These are phyloP conservation scores for Alentia gelatinosa DNA, from an alignment of 2,888 invertebrate species.

Conservation along the genomic window DNA sequence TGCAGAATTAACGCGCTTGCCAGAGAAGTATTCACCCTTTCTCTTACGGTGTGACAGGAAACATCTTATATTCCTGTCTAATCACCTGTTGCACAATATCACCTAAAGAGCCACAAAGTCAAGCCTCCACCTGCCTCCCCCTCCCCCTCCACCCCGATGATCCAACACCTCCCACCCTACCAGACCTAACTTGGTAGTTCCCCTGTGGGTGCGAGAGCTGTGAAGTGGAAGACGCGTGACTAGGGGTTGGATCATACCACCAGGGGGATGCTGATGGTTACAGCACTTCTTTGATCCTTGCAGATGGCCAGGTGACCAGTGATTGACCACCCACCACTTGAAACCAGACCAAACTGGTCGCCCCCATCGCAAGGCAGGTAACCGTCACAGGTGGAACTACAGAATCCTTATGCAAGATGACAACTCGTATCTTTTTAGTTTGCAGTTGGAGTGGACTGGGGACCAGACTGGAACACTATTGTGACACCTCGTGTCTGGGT, in stretches of 20 bases:
- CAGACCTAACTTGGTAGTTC: neutral
- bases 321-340: neutral
- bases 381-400: neutral
- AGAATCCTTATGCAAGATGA: neutral
- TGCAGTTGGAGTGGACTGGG: neutral
- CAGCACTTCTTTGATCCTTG: neutral
- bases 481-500: neutral
- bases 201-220: too few relatives aligned
- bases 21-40: too few relatives aligned
- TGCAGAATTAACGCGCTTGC: too few relatives aligned
- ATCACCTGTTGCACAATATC: neutral
- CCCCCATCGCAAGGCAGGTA: neutral
- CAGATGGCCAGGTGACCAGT: neutral
- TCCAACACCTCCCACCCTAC: neutral
- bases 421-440: neutral
- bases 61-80: neutral
- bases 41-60: neutral
- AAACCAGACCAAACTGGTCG: neutral
- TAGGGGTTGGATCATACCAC: neutral
- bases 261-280: neutral
- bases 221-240: too few relatives aligned
- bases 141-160: neutral
- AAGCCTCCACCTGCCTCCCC: neutral
- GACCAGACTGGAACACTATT: neutral
- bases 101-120: neutral